These are phyloP conservation scores for Bos indicus DNA, from an alignment of 2,113 vertebrate species.

Conservation along the genomic window DNA sequence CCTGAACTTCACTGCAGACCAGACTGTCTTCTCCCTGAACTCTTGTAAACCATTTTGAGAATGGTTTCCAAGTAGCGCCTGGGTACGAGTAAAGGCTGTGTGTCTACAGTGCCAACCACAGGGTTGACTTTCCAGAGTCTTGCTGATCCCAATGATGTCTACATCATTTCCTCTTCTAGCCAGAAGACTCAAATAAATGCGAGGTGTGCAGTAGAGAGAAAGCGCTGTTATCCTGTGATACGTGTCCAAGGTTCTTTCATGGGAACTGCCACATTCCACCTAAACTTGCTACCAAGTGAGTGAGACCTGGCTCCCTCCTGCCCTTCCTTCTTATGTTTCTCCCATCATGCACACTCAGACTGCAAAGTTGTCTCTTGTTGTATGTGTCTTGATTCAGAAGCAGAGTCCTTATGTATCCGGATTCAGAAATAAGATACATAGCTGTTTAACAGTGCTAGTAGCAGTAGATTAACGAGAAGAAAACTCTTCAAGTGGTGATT, in stretches of 20 bases:
- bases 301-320: not conserved
- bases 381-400: not conserved
- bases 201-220: conserved; percentile 81
- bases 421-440: not conserved
- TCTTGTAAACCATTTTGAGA: not conserved
- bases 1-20: not conserved
- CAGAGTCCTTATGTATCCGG: not conserved
- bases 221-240: conserved; percentile 88
- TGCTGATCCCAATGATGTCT: not conserved
- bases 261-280: conserved; percentile 86
- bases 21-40: not conserved
- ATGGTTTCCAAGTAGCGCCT: not conserved
- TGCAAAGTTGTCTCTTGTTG: not conserved
- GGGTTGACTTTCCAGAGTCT: not conserved
- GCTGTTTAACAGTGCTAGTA: not conserved
- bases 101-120: not conserved
- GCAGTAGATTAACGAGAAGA: not conserved
- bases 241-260: conserved; percentile 90
- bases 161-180: conserved; percentile 27
- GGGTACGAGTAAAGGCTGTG: not conserved
- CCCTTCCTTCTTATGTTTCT: not conserved
- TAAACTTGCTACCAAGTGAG: conserved; percentile 64
- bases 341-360: not conserved
- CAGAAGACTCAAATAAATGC: conserved; percentile 87
- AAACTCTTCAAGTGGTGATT: not conserved